Evolutionary conservation across 2,888 invertebrate species (phyloP), one percentile per base, ranked within the genome.

Genomic region (Nudaria mundana): DNA sequence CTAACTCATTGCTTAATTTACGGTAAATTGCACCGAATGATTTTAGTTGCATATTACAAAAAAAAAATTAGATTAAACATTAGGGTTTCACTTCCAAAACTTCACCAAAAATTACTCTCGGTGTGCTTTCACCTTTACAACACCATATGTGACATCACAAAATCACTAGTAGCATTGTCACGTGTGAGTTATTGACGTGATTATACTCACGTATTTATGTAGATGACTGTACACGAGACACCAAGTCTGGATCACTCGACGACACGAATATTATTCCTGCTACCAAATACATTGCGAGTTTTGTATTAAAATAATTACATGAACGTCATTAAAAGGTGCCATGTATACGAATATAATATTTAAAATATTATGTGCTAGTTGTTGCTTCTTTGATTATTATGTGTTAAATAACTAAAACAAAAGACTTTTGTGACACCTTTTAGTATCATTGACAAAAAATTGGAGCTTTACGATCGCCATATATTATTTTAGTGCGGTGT

Each of bases 81-180:
- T n/a, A n/a, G n/a, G n/a, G n/a, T n/a, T n/a, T n/a, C n/a, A n/a
- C n/a, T n/a, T n/a, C n/a, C n/a, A n/a, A n/a, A n/a, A n/a, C n/a
- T n/a, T n/a, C n/a, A n/a, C n/a, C n/a, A n/a, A n/a, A n/a, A n/a
- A n/a, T n/a, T n/a, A n/a, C n/a, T n/a, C 47, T 38, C 45, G 15
- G 42, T 70, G 56, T 52, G 11, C 18, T 32, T 13, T 41, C 43
- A 23, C n/a, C 60, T 40, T 38, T 14, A 39, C 40, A 40, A 8
- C 5, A 24, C 55, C 69, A 69, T 54, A 64, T 71, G 70, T 58
- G 61, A 53, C 63, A 49, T 60, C 66, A 67, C 68, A 47, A 60
- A 65, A 66, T 66, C 66, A 62, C 62, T 65, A 54, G 60, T 56
- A 55, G 48, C 51, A 56, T 54, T 60, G 58, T 58, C 58, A 60